Evolutionary conservation across 2,888 invertebrate genomes (phyloP).

Genomic region (Shargacucullia verbasci): DNA sequence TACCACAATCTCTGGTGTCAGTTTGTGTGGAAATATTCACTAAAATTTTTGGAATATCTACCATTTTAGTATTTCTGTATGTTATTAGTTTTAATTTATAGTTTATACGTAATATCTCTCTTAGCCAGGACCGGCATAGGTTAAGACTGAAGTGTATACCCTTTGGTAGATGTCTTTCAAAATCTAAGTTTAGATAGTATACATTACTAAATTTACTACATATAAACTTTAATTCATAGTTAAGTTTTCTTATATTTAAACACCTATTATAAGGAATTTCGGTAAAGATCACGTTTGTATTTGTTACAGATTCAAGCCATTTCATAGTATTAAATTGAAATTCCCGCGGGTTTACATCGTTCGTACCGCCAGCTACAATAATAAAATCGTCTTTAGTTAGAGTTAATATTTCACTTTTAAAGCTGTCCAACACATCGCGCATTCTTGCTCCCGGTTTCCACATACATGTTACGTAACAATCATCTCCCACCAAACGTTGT

Average conservation of each 20-base stretch:
- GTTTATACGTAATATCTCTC: slow-evolving; percentile 8
- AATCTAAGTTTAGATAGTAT: slow-evolving; percentile 3
- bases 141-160: slow-evolving; percentile 1
- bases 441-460: slow-evolving; percentile 11
- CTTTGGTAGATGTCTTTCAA: neutral
- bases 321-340: slow-evolving; percentile 3
- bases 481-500: neutral
- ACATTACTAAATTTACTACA: slow-evolving; percentile 4
- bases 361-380: slow-evolving; percentile 5
- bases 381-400: slow-evolving; percentile 4
- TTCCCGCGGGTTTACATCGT: slow-evolving; percentile 8
- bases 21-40: too few species aligned
- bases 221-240: neutral
- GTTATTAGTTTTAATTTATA: neutral
- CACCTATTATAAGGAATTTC: slow-evolving; percentile 3
- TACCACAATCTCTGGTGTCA: too few species aligned
- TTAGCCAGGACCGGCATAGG: slow-evolving; percentile 6
- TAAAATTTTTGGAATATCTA: too few species aligned
- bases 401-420: neutral
- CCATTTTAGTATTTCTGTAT: too few species aligned
- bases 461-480: slow-evolving; percentile 5
- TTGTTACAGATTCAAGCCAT: slow-evolving; percentile 4
- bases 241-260: slow-evolving; percentile 4
- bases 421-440: slow-evolving; percentile 4
- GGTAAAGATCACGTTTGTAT: slow-evolving; percentile 1